Conservation (phyloP, 2,113 vertebrate genomes). For the Malaclemys terrapin region DNA sequence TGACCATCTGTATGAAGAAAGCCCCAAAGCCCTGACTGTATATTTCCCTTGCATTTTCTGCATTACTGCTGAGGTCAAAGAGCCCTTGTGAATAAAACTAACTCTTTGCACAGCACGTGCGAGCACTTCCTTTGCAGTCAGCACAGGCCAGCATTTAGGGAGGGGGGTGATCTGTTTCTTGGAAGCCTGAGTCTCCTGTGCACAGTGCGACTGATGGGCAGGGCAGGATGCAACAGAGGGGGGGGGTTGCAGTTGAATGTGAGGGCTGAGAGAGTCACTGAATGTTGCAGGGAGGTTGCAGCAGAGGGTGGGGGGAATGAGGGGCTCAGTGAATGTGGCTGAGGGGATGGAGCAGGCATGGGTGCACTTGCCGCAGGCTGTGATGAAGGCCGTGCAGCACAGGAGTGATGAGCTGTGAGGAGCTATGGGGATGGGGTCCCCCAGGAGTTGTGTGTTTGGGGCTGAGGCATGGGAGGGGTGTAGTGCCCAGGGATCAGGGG, state of each 20-base stretch:
- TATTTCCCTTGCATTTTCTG: slow-evolving; percentile 46
- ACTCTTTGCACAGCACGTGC: slow-evolving; percentile 57
- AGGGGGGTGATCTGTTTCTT: background rate
- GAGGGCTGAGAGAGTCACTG: background rate
- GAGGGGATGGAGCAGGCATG: background rate
- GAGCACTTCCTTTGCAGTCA: background rate
- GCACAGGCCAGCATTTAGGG: background rate
- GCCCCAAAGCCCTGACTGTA: background rate
- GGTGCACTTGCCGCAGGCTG: background rate
- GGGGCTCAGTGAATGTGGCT: background rate
- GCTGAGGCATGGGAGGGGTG: background rate
- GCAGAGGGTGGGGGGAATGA: background rate
- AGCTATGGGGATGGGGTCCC: background rate
- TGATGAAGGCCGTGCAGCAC: background rate
- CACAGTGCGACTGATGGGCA: background rate
- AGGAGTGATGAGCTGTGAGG: background rate
- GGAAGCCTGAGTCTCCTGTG: background rate
- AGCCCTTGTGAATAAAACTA: slow-evolving; percentile 66
- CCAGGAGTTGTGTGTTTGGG: background rate
- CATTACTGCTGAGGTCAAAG: background rate
- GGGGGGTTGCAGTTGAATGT: background rate
- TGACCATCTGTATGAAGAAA: background rate
- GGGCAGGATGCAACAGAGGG: background rate
- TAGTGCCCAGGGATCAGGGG: too few species aligned
- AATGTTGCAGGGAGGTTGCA: background rate